These are phyloP conservation scores for Gonocerus acuteangulatus DNA, from an alignment of 2,888 invertebrate species.

Conservation along the genomic window DNA sequence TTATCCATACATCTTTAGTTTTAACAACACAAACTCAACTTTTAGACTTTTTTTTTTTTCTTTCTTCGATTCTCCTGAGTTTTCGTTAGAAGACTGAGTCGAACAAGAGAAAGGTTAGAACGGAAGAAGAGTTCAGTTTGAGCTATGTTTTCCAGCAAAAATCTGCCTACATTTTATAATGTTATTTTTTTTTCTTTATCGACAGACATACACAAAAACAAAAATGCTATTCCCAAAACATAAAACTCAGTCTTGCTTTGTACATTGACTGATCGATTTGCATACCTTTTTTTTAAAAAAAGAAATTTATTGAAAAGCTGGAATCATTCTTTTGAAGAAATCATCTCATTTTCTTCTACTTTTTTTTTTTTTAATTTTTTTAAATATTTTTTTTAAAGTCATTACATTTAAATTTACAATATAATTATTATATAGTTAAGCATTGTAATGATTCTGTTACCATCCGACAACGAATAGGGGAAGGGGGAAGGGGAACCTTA, in stretches of 20 bases:
- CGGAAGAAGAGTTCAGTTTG: slow-evolving; percentile 21
- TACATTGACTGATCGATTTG: slow-evolving; percentile 16
- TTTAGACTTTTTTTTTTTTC: background rate
- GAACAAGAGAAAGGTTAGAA: background rate
- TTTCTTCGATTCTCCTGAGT: background rate
- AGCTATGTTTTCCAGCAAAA: slow-evolving; percentile 1
- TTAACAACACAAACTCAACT: slow-evolving; percentile 3
- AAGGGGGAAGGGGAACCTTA: background rate
- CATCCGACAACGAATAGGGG: background rate
- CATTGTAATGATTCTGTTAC: slow-evolving; percentile 25
- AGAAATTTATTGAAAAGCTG: slow-evolving; percentile 1
- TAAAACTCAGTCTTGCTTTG: slow-evolving; percentile 18
- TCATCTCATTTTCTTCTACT: slow-evolving; percentile 1
- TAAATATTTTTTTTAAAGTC: slow-evolving; percentile 10
- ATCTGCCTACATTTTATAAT: background rate
- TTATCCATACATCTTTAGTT: slow-evolving; percentile 9
- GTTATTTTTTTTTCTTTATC: background rate
- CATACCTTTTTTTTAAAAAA: slow-evolving; percentile 4
- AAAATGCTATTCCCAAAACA: slow-evolving; percentile 9
- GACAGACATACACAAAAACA: background rate
- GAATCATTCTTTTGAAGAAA: slow-evolving; percentile 19
- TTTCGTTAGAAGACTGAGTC: slow-evolving; percentile 12
- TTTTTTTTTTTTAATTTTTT: slow-evolving; percentile 4
- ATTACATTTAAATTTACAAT: slow-evolving; percentile 20
- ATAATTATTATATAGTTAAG: slow-evolving; percentile 8